Conservation (phyloP, 2,797 vertebrate genomes). For the Melanotaenia parkinsoni region DNA sequence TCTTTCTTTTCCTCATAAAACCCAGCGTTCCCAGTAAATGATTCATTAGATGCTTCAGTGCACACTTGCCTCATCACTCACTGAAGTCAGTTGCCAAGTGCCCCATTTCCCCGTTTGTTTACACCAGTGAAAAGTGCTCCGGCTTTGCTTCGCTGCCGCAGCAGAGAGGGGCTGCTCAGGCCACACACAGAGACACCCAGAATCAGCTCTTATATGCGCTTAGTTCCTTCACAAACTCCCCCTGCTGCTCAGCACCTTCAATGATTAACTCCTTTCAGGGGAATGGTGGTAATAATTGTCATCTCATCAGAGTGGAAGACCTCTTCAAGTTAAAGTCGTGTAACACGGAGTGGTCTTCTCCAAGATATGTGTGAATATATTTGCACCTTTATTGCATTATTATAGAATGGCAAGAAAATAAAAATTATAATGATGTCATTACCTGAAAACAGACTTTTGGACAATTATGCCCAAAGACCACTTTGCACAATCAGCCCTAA, state of each 20-base stretch:
- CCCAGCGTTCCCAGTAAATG: conserved; percentile 75
- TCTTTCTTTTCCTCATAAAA: conserved; percentile 78
- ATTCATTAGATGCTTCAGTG: conserved; percentile 82
- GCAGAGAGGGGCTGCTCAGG: conserved; percentile 60
- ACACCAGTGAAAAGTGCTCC: conserved; percentile 74
- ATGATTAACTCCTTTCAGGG: conserved; percentile 52
- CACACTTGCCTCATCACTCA: conserved; percentile 82
- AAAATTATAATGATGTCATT: background rate
- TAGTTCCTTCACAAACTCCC: conserved; percentile 55
- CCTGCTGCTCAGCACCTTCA: conserved; percentile 46
- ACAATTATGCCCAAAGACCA: background rate
- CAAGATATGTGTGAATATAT: background rate
- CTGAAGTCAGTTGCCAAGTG: conserved; percentile 79
- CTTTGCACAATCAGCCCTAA: background rate
- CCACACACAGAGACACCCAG: conserved; percentile 79
- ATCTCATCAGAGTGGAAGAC: conserved; percentile 11
- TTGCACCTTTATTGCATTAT: background rate
- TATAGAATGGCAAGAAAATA: background rate
- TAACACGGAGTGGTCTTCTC: background rate
- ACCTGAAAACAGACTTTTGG: background rate
- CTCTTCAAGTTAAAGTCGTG: background rate
- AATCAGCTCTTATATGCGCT: conserved; percentile 57
- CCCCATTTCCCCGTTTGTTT: conserved; percentile 82
- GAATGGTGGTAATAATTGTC: conserved; percentile 30
- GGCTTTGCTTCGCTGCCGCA: conserved; percentile 67